Base-by-base conservation (phyloP, 2,888 invertebrate species). In the Notodonta dromedarius region DNA sequence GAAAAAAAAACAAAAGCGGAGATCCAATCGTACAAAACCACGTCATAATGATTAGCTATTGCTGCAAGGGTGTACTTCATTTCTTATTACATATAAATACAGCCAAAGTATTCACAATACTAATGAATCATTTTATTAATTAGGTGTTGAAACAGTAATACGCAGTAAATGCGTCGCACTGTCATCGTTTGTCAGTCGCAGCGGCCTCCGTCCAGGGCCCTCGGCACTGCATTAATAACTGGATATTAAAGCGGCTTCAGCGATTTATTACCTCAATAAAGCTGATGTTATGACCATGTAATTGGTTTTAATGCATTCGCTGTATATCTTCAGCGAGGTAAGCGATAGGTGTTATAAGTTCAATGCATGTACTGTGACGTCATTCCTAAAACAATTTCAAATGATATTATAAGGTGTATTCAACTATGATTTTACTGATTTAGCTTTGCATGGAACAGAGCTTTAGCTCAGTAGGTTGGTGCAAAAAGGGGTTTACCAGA, bases 221-320 rank as follows among this genome's bases (percentile, higher is more conserved):
- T 57, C 54, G 61, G 59, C 56, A 55, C 51, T 67, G 73, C 67
- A 76, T 76, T 77, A 74, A 76, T 79, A 69, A 62, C 71, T 69
- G 59, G 66, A 71, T 71, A 77, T 77, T 74, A 77, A 75, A 75
- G 70, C 69, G 73, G 66, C 62, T 62, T 46, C 32, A 54, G 63
- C 66, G 74, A 80, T 78, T 80, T 78, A 78, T 71, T 71, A 56
- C 59, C 65, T 66, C 64, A 66, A 69, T 70, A 69, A 69, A 66
- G 58, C 63, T 53, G 55, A 56, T 61, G 59, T 65, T 67, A 62
- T 58, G 58, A 44, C 56, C 39, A 51, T 56, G 55, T 68, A 65
- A 62, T 63, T 66, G 62, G 57, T 54, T 60, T 57, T 57, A 58
- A 63, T 63, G 63, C 58, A 51, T 57, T 60, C 58, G 46, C 46